phyloP scores from a whole-genome alignment of 2,888 invertebrate genomes.

The Netelia virgata region DNA sequence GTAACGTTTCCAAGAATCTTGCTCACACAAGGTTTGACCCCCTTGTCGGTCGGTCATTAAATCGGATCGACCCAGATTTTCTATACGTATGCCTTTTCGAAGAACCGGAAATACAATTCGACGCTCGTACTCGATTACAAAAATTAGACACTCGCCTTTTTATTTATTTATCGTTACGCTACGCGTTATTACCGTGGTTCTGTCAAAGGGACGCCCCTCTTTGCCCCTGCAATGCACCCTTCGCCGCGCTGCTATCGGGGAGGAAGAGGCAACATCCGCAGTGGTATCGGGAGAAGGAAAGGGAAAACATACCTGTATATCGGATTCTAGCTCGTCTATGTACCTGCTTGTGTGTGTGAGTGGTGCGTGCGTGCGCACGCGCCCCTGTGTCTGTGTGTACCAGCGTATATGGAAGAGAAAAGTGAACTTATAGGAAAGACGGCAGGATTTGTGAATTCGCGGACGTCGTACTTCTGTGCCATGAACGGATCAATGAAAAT shows the following conservation, averaged over 20 bases:
- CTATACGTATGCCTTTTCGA: neutral
- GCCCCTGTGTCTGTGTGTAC: constrained; percentile 15
- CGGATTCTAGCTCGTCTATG: constrained; percentile 2
- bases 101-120: constrained; percentile 1
- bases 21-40: constrained; percentile 1
- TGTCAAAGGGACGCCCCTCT: neutral
- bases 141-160: neutral
- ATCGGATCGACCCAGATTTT: constrained; percentile 29
- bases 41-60: neutral
- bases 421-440: constrained; percentile 59
- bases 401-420: constrained; percentile 18
- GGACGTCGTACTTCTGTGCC: constrained; percentile 77
- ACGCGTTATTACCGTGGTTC: neutral
- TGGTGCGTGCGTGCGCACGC: neutral
- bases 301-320: constrained; percentile 49
- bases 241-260: neutral
- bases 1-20: constrained; percentile 8
- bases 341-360: neutral
- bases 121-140: neutral
- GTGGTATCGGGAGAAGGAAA: constrained; percentile 64
- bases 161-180: neutral
- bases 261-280: constrained; percentile 65
- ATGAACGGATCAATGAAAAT: constrained; percentile 84
- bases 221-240: constrained; percentile 59
- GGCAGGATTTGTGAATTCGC: constrained; percentile 76